Base-by-base conservation (phyloP, 2,797 vertebrate genomes). In the Oreochromis grahami region DNA sequence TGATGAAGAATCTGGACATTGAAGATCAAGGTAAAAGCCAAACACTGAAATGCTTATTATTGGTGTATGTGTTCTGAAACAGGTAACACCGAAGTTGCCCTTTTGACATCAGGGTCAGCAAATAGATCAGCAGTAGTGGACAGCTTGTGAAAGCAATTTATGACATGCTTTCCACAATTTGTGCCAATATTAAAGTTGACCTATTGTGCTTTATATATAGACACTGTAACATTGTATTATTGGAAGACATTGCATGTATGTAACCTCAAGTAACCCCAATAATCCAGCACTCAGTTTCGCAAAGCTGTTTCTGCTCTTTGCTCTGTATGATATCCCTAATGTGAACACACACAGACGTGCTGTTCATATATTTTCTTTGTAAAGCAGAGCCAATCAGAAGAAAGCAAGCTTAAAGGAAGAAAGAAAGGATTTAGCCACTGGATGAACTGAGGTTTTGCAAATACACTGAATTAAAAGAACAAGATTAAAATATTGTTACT, bases 1-100 rank as follows among this genome's bases (percentile, higher is more conserved):
- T 99, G 96, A 97, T 97, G 86, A 99, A 98, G 97, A 98, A 99
- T 91, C 96, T 99, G 92, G 97, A 96, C 74, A 98, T 99, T 92
- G 98, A 99, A 95, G 98, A 99, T 89, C 98, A 97, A 98, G 98
- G 98, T 99, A 97, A 89, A 60, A 12, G 6, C 34, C 5, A 32
- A 38, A 76, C 55, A 60, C 17, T 63, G 11, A 29, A 5, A n/a
- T 56, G 6, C 51, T 79, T 3, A 3, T 48, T 79, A 53, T 15
- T 68, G 14, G 76, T 74, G 8, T 10, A 13, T n/a, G 58, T 43
- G 10, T 36, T 24, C 19, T 76, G 7, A 52, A 76, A 52, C 8
- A 4, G 65, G 65, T n/a, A 7, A 51, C 29, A 8, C 24, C 24
- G 12, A 48, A 81, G 72, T 77, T 65, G 24, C 65, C 15, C 4